These are phyloP conservation scores for Thamnophis sirtalis DNA, from an alignment of 2,113 vertebrate genomes.

Conservation along the genomic window DNA sequence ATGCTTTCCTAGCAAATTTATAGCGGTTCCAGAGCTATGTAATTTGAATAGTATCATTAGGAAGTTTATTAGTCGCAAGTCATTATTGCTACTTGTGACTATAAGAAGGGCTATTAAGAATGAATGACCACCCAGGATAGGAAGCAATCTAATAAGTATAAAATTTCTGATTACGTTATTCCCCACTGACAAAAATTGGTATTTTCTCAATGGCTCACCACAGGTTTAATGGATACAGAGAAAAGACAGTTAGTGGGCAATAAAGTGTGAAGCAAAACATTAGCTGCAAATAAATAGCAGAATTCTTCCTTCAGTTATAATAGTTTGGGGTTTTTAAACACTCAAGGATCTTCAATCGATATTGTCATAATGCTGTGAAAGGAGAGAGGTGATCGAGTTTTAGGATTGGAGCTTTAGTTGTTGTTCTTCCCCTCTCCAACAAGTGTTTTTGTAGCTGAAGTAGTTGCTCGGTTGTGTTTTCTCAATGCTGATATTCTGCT, in stretches of 20 bases:
- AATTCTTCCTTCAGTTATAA: slow-evolving; percentile 45
- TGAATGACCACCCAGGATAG: slow-evolving; percentile 48
- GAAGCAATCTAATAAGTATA: slow-evolving; percentile 53
- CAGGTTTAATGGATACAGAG: slow-evolving; percentile 49
- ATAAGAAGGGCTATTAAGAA: slow-evolving; percentile 43
- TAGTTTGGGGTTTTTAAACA: slow-evolving; percentile 43
- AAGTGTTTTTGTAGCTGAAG: slow-evolving; percentile 8
- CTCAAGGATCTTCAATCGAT: background rate
- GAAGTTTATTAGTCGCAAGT: slow-evolving; percentile 56
- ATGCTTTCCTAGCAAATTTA: slow-evolving; percentile 48
- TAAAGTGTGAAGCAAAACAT: slow-evolving; percentile 59
- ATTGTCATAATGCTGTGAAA: background rate
- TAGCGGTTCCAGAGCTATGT: slow-evolving; percentile 30
- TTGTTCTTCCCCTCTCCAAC: background rate
- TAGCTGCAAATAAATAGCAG: slow-evolving; percentile 50
- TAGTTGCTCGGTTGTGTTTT: background rate
- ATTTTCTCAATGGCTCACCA: slow-evolving; percentile 47
- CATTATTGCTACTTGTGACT: slow-evolving; percentile 52
- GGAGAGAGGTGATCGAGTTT: slow-evolving; percentile 15
- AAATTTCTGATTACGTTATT: slow-evolving; percentile 53
- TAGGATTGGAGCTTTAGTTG: background rate
- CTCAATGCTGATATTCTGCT: background rate
- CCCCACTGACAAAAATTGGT: slow-evolving; percentile 40
- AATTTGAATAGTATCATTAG: slow-evolving; percentile 58
- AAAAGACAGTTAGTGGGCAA: slow-evolving; percentile 33